Evolutionary conservation across 2,888 invertebrate genomes (phyloP).

Genomic region (Frankliniella fusca): DNA sequence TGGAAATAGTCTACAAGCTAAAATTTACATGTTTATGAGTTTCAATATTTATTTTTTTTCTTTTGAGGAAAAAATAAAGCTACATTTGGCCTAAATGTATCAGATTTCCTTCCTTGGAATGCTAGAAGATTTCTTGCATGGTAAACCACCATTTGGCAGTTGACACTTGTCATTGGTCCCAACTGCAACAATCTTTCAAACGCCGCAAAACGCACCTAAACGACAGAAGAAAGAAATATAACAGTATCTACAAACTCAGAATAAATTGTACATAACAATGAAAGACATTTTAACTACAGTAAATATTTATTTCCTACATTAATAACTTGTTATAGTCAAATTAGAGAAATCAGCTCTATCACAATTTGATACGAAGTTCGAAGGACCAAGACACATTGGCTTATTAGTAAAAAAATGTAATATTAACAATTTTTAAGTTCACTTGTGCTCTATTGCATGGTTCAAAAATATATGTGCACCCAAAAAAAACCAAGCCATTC

Average conservation of each 20-base stretch:
- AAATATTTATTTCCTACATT: not conserved
- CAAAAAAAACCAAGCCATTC: not conserved
- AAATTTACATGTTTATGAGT: no score
- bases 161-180: slow-evolving; percentile 16
- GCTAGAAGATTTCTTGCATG: not conserved
- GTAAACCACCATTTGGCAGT: slow-evolving; percentile 13
- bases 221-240: slow-evolving; percentile 19
- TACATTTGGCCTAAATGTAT: no score
- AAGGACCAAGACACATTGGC: not conserved
- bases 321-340: not conserved
- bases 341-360: not conserved
- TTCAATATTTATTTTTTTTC: no score
- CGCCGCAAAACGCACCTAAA: not conserved
- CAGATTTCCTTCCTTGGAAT: not conserved
- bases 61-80: no score
- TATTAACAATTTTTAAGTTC: not conserved
- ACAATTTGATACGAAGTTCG: slow-evolving; percentile 14
- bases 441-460: not conserved
- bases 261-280: not conserved
- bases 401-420: not conserved
- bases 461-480: not conserved
- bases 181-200: slow-evolving; percentile 25
- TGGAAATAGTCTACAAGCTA: not conserved
- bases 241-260: not conserved
- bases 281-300: slow-evolving; percentile 3